phyloP scores from a whole-genome alignment of 92 coral and sea anemone species.

The Phenganax marumi region DNA sequence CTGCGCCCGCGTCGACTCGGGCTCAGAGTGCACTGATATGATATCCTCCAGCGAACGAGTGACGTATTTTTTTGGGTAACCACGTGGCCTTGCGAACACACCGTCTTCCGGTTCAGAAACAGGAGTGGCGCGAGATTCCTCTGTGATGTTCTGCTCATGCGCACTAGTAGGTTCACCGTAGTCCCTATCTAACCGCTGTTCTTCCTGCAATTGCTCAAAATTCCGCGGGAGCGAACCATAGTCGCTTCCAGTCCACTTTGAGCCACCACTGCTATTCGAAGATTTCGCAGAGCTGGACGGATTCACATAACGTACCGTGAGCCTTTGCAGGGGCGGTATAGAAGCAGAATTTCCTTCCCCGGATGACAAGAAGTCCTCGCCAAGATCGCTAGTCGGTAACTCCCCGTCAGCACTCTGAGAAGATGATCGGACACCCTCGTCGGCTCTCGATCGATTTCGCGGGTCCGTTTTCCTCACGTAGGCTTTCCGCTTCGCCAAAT shows the following conservation, averaged over 20 bases:
- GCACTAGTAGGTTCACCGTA: constrained; percentile 13
- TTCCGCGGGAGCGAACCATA: constrained; percentile 43
- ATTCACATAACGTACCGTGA: constrained; percentile 33
- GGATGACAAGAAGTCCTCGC: constrained; percentile 31
- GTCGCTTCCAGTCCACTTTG: constrained; percentile 43
- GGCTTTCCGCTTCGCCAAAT: constrained; percentile 12
- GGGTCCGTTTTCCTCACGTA: constrained; percentile 18
- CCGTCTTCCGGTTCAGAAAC: constrained; percentile 7
- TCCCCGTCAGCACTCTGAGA: constrained; percentile 21
- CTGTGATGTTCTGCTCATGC: constrained; percentile 2
- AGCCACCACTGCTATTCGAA: constrained; percentile 42
- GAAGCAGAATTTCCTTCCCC: constrained; percentile 31
- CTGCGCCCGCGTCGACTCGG: constrained; percentile 32
- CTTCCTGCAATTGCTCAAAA: constrained; percentile 31
- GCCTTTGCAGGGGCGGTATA: constrained; percentile 39
- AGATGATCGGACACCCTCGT: constrained; percentile 21
- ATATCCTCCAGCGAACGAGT: constrained; percentile 39
- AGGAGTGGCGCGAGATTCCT: constrained; percentile 16
- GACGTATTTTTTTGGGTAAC: neutral
- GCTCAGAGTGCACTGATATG: constrained; percentile 29
- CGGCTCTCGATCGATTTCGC: neutral
- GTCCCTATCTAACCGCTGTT: constrained; percentile 15
- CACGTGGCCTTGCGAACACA: neutral
- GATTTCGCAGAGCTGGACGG: constrained; percentile 34
- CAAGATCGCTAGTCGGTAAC: constrained; percentile 42